These are phyloP conservation scores for Zaprionus lineosus DNA, from an alignment of 2,888 invertebrate genomes.

Conservation along the genomic window DNA sequence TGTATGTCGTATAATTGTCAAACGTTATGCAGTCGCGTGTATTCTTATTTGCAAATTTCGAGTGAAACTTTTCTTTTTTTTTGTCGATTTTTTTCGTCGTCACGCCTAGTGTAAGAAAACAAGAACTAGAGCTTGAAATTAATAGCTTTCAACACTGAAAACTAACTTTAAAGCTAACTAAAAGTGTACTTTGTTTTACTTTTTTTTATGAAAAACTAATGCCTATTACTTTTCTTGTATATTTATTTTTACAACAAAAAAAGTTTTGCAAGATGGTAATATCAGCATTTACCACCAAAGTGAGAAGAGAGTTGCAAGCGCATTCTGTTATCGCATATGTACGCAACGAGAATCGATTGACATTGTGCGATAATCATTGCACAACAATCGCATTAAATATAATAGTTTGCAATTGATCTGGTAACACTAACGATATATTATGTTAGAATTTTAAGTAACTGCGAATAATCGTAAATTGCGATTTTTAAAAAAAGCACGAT, in stretches of 20 bases:
- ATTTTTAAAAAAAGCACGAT: too few relatives aligned
- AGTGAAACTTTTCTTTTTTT: slow-evolving; percentile 51
- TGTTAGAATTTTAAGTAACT: too few relatives aligned
- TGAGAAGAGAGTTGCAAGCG: slow-evolving; percentile 55
- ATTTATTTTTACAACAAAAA: slow-evolving; percentile 74
- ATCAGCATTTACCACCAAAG: slow-evolving; percentile 74
- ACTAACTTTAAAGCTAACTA: slow-evolving; percentile 72
- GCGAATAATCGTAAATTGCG: too few relatives aligned
- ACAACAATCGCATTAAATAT: background rate
- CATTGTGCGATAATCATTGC: slow-evolving; percentile 4
- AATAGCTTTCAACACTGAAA: slow-evolving; percentile 62
- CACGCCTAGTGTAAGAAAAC: slow-evolving; percentile 61
- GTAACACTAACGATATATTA: background rate
- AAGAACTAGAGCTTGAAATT: slow-evolving; percentile 54
- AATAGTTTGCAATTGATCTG: background rate
- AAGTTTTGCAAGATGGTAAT: slow-evolving; percentile 77
- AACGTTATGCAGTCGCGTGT: slow-evolving; percentile 30
- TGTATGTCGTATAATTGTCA: slow-evolving; percentile 24
- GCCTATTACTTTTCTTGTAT: slow-evolving; percentile 67
- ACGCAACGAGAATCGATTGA: slow-evolving; percentile 26
- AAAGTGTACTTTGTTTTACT: slow-evolving; percentile 71
- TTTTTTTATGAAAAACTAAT: slow-evolving; percentile 64
- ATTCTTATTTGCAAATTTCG: slow-evolving; percentile 44
- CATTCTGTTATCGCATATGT: slow-evolving; percentile 51
- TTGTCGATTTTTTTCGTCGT: slow-evolving; percentile 55